Base-by-base conservation (phyloP, 2,888 invertebrate genomes). In the Microdon myrmicae region DNA sequence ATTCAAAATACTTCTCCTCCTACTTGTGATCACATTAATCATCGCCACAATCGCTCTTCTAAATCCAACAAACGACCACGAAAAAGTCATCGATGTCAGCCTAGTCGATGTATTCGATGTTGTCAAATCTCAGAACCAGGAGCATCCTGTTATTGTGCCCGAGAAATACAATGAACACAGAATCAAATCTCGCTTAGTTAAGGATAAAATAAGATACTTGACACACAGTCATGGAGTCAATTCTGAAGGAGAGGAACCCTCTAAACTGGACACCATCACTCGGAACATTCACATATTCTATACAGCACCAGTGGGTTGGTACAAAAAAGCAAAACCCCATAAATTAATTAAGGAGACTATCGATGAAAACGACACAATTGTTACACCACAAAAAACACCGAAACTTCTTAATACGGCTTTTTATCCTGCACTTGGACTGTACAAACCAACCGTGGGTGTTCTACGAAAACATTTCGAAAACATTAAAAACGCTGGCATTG, bases 401-500 rank as follows among this genome's bases (percentile, higher is more conserved):
- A 70, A 71, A 41, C 72, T 76, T 2, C 67, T 78, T 3, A 77
- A 80, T 56, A 75, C 74, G 2, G 74, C 78, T 22, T 79, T 78
- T 68, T 79, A 79, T 74, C 79, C 80, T 6, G 72, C 75, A 0
- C 23, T 77, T 54, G 79, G 79, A 2, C 45, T 78, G 4, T 77
- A 79, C 70, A 78, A 70, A 47, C 75, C 74, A 5, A 76, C 74
- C 9, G 41, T 56, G 2, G 72, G 73, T 41, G 77, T 85, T 22
- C 77, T 87, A 22, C 76, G 82, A 14, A 76, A 81, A 41, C 88
- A 88, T 68, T 85, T 88, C 81, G 77, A 81, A 67, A 84, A 85
- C 74, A 81, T 88, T 8, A 79, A 81, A 34, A 80, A 79, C 31
- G 81, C 85, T 35, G 85, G 86, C 39, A 81, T 86, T 58, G 86